These are phyloP conservation scores for Eucriotettix oculatus DNA, from an alignment of 2,888 invertebrate genomes.

Conservation along the genomic window DNA sequence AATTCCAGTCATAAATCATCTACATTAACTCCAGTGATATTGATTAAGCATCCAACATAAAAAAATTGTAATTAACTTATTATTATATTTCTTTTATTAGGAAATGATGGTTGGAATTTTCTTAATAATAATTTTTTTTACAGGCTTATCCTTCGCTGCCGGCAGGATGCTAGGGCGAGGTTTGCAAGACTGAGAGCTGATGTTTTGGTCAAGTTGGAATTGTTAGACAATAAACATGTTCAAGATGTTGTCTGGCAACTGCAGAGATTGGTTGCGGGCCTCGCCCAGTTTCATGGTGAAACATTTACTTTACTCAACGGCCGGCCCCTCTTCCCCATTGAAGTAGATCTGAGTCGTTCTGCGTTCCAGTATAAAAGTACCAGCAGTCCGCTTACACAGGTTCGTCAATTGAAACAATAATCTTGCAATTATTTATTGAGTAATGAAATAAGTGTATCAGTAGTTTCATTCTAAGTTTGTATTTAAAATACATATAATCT, in stretches of 20 bases:
- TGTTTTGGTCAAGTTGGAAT: slow-evolving; percentile 91
- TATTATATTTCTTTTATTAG: no score
- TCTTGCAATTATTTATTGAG: neutral
- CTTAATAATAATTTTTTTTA: slow-evolving; percentile 7
- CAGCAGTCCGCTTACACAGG: slow-evolving; percentile 6
- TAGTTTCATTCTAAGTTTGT: neutral
- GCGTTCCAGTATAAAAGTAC: slow-evolving; percentile 81
- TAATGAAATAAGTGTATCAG: neutral
- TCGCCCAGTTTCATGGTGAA: slow-evolving; percentile 59
- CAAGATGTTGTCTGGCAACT: slow-evolving; percentile 83
- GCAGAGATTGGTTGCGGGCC: slow-evolving; percentile 65
- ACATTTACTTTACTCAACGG: slow-evolving; percentile 61
- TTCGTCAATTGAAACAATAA: no score
- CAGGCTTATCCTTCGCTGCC: slow-evolving; percentile 80
- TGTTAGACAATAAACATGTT: slow-evolving; percentile 95
- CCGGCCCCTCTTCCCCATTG: slow-evolving; percentile 73
- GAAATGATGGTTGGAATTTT: no score
- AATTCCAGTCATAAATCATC: no score
- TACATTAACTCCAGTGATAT: no score
- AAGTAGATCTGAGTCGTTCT: slow-evolving; percentile 82
- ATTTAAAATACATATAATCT: neutral
- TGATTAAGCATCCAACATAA: no score
- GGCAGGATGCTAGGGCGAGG: slow-evolving; percentile 79
- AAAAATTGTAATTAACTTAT: no score
- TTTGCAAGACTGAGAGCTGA: slow-evolving; percentile 75